Conservation (phyloP, 2,888 invertebrate genomes). For the Euzetes globulus region DNA sequence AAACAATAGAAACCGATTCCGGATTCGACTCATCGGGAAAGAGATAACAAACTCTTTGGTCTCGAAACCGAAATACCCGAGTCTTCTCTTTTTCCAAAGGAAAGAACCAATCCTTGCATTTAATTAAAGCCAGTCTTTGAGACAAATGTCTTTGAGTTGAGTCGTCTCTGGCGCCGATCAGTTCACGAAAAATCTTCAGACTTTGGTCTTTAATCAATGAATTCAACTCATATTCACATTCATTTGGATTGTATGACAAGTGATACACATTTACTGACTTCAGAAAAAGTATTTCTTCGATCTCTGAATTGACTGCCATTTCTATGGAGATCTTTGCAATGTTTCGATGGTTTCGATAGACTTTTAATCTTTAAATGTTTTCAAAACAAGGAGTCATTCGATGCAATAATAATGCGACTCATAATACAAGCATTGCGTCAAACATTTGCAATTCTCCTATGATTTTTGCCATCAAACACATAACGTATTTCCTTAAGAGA, state of each 20-base stretch:
- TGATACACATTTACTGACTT: conserved; percentile 13
- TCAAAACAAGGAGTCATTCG: not conserved
- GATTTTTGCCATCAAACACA: too few species aligned
- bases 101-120: conserved; percentile 26
- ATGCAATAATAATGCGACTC: not conserved
- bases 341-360: not conserved
- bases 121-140: conserved; percentile 24
- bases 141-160: not conserved
- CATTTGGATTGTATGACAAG: conserved; percentile 1
- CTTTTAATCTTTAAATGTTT: not conserved
- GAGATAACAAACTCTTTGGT: conserved; percentile 8
- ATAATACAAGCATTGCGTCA: not conserved
- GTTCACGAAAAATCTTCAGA: not conserved
- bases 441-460: not conserved
- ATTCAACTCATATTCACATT: not conserved
- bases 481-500: too few species aligned
- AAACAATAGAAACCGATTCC: not conserved
- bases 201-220: conserved; percentile 7
- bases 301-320: conserved; percentile 10
- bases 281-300: not conserved
- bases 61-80: not conserved
- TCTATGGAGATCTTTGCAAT: not conserved
- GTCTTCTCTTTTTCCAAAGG: conserved; percentile 25
- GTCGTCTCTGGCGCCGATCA: not conserved
- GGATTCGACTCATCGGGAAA: not conserved